phyloP scores from a whole-genome alignment of 2,113 vertebrate genomes.

The Rhynchomys soricoides region DNA sequence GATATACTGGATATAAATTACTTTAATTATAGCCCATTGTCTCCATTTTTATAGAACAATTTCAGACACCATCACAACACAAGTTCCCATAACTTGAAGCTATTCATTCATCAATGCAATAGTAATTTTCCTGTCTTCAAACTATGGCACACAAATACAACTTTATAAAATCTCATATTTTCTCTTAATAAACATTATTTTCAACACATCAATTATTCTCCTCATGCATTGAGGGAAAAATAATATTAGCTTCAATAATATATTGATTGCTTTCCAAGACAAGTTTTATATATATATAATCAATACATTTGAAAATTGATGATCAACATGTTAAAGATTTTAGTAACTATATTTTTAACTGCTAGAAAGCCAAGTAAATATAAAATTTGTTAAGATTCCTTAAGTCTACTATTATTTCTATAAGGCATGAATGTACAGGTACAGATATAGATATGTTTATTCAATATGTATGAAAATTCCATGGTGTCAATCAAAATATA shows the following conservation, averaged over 20 bases:
- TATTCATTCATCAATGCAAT: conserved; percentile 24
- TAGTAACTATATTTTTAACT: conserved; percentile 54
- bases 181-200: conserved; percentile 24
- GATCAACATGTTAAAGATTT: conserved; percentile 3
- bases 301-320: conserved; percentile 18
- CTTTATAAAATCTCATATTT: conserved; percentile 20
- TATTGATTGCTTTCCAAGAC: background rate
- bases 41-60: conserved; percentile 53
- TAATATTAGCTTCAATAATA: conserved; percentile 9
- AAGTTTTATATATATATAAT: background rate
- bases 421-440: background rate
- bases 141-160: conserved; percentile 16
- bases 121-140: conserved; percentile 45
- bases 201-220: conserved; percentile 40
- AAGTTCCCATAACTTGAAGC: conserved; percentile 45
- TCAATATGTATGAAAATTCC: background rate
- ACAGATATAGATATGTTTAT: background rate
- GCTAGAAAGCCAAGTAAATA: conserved; percentile 1
- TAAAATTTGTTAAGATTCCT: conserved; percentile 31
- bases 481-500: background rate
- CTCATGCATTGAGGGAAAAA: conserved; percentile 33
- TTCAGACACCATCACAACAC: background rate
- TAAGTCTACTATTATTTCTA: background rate
- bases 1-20: conserved; percentile 65
- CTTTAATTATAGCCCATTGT: conserved; percentile 53